A percentile compares a stretch with the other conserved stretches of the same genome.
These are phyloP conservation scores for Limenitis camilla DNA, from an alignment of 2,888 invertebrate genomes.

Conservation along the genomic window DNA sequence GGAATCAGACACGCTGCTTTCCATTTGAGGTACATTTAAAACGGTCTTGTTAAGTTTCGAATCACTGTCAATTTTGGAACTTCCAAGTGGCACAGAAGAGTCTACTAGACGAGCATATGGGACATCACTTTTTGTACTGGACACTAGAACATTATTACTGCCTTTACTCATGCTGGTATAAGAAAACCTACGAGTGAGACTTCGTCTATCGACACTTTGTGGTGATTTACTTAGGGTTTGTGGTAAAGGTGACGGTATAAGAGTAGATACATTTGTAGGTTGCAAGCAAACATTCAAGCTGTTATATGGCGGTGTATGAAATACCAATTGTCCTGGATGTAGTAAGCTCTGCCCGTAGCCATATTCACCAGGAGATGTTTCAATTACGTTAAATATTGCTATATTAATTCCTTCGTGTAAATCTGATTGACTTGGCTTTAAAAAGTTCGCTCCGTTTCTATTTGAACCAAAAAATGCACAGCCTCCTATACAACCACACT, in stretches of 20 bases:
- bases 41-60: conserved; percentile 77
- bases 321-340: conserved; percentile 88
- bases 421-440: conserved; percentile 88
- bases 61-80: conserved; percentile 81
- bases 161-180: conserved; percentile 67
- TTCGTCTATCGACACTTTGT: conserved; percentile 54
- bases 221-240: conserved; percentile 59
- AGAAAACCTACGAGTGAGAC: conserved; percentile 65
- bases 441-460: conserved; percentile 89
- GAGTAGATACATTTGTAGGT: conserved; percentile 70
- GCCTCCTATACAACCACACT: conserved; percentile 97
- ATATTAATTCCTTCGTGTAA: conserved; percentile 87
- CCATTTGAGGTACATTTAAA: conserved; percentile 75
- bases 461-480: conserved; percentile 96
- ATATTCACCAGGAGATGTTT: conserved; percentile 85
- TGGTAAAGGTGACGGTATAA: conserved; percentile 63
- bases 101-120: conserved; percentile 88
- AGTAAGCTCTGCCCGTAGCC: conserved; percentile 96
- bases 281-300: conserved; percentile 84
- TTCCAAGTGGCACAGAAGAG: conserved; percentile 71
- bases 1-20: conserved; percentile 90
- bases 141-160: conserved; percentile 56
- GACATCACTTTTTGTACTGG: conserved; percentile 77
- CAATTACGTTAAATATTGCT: conserved; percentile 81
- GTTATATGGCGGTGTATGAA: conserved; percentile 92